These are phyloP conservation scores for Hapalemur alaotrensis DNA, from an alignment of 2,797 vertebrate species.

Conservation along the genomic window DNA sequence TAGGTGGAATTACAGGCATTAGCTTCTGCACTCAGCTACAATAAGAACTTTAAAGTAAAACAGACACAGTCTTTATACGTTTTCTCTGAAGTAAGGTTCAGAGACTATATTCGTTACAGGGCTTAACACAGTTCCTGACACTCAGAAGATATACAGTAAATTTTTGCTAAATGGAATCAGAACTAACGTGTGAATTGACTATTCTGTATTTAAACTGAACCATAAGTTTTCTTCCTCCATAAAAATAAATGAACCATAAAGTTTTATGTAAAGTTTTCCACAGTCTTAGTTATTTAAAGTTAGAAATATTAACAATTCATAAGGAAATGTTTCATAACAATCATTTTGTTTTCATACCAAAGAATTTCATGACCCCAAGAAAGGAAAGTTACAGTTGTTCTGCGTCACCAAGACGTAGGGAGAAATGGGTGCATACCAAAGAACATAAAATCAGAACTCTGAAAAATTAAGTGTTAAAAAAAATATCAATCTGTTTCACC, in stretches of 20 bases:
- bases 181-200: not conserved
- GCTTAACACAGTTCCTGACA: not conserved
- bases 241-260: not conserved
- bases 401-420: not conserved
- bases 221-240: not conserved
- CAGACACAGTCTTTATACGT: not conserved
- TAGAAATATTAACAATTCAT: not conserved
- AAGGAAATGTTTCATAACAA: not conserved
- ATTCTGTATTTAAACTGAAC: not conserved
- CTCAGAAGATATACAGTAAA: not conserved
- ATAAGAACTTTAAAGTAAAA: not conserved
- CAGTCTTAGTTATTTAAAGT: not conserved
- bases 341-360: slow-evolving; percentile 17
- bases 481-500: not conserved
- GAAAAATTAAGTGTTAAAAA: not conserved
- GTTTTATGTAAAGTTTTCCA: not conserved
- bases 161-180: not conserved
- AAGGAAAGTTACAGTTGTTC: not conserved
- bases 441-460: not conserved
- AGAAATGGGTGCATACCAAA: not conserved
- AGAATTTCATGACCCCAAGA: not conserved
- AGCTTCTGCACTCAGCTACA: not conserved
- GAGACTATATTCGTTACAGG: too few species aligned
- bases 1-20: not conserved
- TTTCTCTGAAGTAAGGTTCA: not conserved